Evolutionary conservation across 1,140 invertebrate species (phyloP), one percentile per base, ranked within the genome.

Genomic region (Bicyclus anynana): DNA sequence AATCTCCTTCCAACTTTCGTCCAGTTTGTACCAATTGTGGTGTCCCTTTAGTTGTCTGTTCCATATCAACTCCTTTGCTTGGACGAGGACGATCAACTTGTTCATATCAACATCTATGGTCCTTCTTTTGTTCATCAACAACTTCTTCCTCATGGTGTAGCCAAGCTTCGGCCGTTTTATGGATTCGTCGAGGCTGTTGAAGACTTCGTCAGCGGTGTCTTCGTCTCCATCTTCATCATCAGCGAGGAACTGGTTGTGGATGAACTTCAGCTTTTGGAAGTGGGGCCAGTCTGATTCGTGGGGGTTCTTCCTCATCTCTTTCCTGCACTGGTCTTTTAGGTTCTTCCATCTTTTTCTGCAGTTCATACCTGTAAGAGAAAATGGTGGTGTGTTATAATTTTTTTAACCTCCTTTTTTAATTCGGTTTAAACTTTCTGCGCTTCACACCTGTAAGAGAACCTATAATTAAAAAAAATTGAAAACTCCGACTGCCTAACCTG

Each of bases 261-360:
- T 85, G 42, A 89, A 89, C 46, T 73, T 78, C 0, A 89, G 48
- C 47, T 86, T 87, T 35, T 74, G 68, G 50, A 87, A 89, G 29
- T 87, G 83, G 0, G 80, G 83, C 86, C 86, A 89, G 21, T 87
- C 81, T 14, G 86, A 86, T 4, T 77, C 75, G 44, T 62, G 70
- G 1, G 77, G 66, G 40, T 77, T 75, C 52, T 87, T 89, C 53
- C 86, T 86, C 74, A 86, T 85, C 54, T 89, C 86, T 57, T 89
- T 89, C 27, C 86, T 72, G 54, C 82, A 89, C 72, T 87, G 83
- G 40, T 89, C 86, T 65, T 89, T 89, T 17, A 89, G 66, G 27
- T 87, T 89, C 71, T 89, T 89, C 86, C 86, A 89, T 76, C 71
- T 73, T 33, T 86, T 89, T 65, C 84, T 71, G 59, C 84, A 87